Percentiles rank a stretch among this genome's conserved stretches.
Evolutionary conservation across 2,113 vertebrate genomes (phyloP).

Genomic region (Pagrus major): DNA sequence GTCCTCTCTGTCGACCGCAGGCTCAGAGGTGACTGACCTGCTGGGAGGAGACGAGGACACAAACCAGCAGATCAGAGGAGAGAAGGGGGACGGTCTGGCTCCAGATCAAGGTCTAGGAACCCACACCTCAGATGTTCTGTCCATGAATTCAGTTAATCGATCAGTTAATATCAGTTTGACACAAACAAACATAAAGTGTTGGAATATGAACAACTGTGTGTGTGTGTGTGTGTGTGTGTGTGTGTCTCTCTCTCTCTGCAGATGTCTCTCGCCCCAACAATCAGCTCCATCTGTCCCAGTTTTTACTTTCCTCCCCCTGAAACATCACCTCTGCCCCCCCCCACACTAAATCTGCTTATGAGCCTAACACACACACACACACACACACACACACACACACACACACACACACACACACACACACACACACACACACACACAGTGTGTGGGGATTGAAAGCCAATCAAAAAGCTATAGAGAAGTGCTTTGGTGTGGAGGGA

Average conservation of each 20-base stretch:
- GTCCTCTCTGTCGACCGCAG: not conserved
- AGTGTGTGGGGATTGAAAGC: constrained; percentile 95
- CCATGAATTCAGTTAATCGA: too few species aligned
- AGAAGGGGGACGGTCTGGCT: not conserved
- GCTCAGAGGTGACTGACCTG: constrained; percentile 25
- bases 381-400: constrained; percentile 39
- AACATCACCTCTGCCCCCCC: constrained; percentile 80
- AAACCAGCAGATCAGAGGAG: not conserved
- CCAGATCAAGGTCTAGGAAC: not conserved
- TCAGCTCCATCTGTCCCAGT: constrained; percentile 99
- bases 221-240: not conserved
- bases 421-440: constrained; percentile 69
- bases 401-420: constrained; percentile 53
- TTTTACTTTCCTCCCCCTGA: constrained; percentile 84
- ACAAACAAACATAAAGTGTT: too few species aligned
- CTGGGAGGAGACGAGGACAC: constrained; percentile 21
- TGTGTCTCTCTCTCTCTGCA: constrained; percentile 87
- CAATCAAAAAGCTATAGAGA: constrained; percentile 99
- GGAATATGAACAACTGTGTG: too few species aligned
- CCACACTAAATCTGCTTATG: constrained; percentile 80
- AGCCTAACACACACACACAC: constrained; percentile 74
- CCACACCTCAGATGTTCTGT: too few species aligned
- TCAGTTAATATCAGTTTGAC: too few species aligned
- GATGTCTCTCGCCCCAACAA: constrained; percentile 97
- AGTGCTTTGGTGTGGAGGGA: constrained; percentile 94